phyloP scores from a whole-genome alignment of 1,140 invertebrate species.

The Tribolium castaneum region DNA sequence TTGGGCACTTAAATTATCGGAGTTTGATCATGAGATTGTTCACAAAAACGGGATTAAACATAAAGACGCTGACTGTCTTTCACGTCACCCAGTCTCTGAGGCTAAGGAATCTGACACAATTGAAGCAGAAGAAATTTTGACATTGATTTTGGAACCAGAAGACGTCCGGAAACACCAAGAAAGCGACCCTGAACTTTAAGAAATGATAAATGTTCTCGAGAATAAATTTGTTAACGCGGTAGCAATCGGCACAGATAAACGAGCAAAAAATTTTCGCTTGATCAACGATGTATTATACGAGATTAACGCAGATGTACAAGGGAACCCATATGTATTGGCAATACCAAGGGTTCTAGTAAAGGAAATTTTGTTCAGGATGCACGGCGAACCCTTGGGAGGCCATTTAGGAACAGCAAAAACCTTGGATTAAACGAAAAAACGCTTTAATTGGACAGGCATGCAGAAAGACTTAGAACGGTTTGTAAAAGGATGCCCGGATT shows the following conservation, averaged over 20 bases:
- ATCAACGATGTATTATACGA: slow-evolving; percentile 36
- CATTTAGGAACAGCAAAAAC: slow-evolving; percentile 47
- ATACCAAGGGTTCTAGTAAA: slow-evolving; percentile 37
- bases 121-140: too few relatives aligned
- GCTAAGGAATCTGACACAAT: too few relatives aligned
- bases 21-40: too few relatives aligned
- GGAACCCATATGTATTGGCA: slow-evolving; percentile 38
- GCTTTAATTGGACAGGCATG: slow-evolving; percentile 50
- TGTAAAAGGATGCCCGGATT: slow-evolving; percentile 52
- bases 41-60: too few relatives aligned
- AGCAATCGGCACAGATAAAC: not conserved
- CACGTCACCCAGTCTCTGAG: too few relatives aligned
- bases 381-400: slow-evolving; percentile 43
- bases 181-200: not conserved
- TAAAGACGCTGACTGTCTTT: too few relatives aligned
- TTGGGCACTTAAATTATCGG: too few relatives aligned
- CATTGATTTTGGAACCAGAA: too few relatives aligned
- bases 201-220: not conserved
- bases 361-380: slow-evolving; percentile 37
- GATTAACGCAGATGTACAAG: not conserved
- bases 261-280: slow-evolving; percentile 44
- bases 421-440: slow-evolving; percentile 44
- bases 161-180: too few relatives aligned
- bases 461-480: slow-evolving; percentile 51
- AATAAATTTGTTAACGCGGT: not conserved